These are phyloP conservation scores for Hydractinia echinata DNA, from an alignment of 30 jellyfish, hydroid and myxozoan species.

Conservation along the genomic window DNA sequence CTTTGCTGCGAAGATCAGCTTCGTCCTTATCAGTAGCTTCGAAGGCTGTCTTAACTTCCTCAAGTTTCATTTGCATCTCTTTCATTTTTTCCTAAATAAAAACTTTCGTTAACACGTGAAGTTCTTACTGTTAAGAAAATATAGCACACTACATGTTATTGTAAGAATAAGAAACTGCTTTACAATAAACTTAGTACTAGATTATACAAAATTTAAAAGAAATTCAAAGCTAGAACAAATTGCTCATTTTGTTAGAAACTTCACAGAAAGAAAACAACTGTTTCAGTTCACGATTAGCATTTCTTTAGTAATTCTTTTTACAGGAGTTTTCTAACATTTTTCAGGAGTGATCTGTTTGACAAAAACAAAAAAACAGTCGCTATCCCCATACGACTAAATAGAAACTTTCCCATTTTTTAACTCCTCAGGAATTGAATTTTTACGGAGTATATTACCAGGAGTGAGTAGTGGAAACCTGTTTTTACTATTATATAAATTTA, in stretches of 20 bases:
- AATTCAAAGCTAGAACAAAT: not conserved
- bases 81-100: constrained; percentile 52
- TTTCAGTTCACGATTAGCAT: no score
- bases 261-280: not conserved
- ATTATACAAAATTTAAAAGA: not conserved
- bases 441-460: no score
- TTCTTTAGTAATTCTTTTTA: no score
- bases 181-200: not conserved
- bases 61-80: constrained; percentile 52
- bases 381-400: no score
- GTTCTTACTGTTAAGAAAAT: no score
- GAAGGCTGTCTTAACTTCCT: constrained; percentile 43
- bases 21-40: constrained; percentile 67
- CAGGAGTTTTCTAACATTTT: no score
- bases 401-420: no score
- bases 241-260: not conserved
- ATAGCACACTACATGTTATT: not conserved
- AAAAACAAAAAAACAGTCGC: no score
- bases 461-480: not conserved
- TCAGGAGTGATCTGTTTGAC: no score
- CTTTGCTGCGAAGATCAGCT: constrained; percentile 62
- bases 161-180: not conserved
- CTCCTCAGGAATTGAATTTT: no score
- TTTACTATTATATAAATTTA: not conserved
- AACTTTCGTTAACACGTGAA: no score